phyloP scores from a whole-genome alignment of 2,113 vertebrate genomes.

The Lates calcarifer region DNA sequence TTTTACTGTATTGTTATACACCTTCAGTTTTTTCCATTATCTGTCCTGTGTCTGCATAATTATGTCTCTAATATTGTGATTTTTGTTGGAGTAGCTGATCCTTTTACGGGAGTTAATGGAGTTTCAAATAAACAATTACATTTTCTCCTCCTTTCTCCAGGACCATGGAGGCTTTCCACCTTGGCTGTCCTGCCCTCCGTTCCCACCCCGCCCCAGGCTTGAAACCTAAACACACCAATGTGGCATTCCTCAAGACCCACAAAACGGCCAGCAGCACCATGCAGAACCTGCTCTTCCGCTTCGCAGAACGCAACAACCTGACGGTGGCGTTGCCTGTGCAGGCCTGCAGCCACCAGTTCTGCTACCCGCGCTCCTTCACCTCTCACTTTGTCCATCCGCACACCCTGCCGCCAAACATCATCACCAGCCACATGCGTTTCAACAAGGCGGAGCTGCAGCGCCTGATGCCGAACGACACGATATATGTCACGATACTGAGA shows the following conservation, averaged over 20 bases:
- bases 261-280: constrained; percentile 91
- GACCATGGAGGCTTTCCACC: constrained; percentile 81
- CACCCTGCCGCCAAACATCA: constrained; percentile 85
- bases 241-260: constrained; percentile 93
- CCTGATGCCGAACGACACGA: constrained; percentile 88
- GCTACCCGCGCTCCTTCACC: constrained; percentile 88
- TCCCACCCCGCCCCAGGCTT: constrained; percentile 52
- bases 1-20: not conserved
- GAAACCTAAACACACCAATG: constrained; percentile 85
- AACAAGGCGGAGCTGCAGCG: constrained; percentile 81
- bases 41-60: not conserved
- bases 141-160: constrained; percentile 63
- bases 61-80: constrained; percentile 8
- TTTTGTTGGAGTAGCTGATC: not conserved
- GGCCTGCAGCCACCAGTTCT: constrained; percentile 89
- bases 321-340: constrained; percentile 88
- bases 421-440: constrained; percentile 91
- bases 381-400: constrained; percentile 87
- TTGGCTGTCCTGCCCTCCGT: constrained; percentile 69
- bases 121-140: not conserved
- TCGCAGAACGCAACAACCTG: constrained; percentile 89
- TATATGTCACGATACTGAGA: constrained; percentile 89
- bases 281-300: constrained; percentile 92
- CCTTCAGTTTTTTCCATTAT: constrained; percentile 2
- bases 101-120: constrained; percentile 5